Evolutionary conservation across 1,140 invertebrate species (phyloP).

Genomic region (Tetranychus urticae): DNA sequence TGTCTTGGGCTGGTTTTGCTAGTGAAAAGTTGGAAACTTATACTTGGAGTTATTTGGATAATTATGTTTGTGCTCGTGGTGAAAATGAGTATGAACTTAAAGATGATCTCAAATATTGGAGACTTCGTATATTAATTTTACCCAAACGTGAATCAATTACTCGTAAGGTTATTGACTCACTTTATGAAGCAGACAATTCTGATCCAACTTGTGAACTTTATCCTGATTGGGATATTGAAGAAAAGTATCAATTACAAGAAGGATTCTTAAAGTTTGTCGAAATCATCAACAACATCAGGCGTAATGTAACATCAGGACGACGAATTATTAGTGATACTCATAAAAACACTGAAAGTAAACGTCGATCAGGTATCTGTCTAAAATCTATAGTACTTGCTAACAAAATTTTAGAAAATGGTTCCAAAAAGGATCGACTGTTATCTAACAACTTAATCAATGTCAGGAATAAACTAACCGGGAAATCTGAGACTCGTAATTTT

Average conservation of each 20-base stretch:
- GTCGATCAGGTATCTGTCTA: not conserved
- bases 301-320: not conserved
- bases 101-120: constrained; percentile 63
- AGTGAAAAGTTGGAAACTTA: constrained; percentile 85
- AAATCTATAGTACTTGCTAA: not conserved
- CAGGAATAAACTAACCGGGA: no score
- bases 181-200: constrained; percentile 22
- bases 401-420: not conserved
- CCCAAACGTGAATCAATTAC: constrained; percentile 29
- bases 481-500: no score
- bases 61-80: constrained; percentile 80
- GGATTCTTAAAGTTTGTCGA: constrained; percentile 69
- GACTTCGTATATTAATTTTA: constrained; percentile 64
- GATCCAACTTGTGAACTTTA: constrained; percentile 48
- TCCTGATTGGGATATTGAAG: constrained; percentile 29
- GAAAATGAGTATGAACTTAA: constrained; percentile 35
- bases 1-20: constrained; percentile 79
- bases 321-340: not conserved
- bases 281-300: constrained; percentile 39
- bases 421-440: not conserved
- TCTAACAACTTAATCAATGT: no score
- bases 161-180: constrained; percentile 24
- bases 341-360: not conserved
- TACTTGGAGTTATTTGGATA: constrained; percentile 93
- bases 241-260: constrained; percentile 36